Base-by-base conservation (phyloP, 2,797 vertebrate genomes). In the Pelochelys cantorii region DNA sequence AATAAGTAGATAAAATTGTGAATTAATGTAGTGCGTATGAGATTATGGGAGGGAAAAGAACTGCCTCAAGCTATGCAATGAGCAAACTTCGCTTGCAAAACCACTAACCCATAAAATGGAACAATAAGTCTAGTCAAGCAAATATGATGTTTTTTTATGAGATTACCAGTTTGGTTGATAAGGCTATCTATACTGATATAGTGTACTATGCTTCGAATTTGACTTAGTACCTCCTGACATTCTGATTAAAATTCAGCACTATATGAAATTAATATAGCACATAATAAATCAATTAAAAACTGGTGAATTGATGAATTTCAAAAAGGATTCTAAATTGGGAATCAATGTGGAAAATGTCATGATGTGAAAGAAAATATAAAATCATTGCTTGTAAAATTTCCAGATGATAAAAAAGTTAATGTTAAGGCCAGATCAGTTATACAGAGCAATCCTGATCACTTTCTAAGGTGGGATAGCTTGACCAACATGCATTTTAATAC, bases 251-350 rank as follows among this genome's bases (percentile, higher is more conserved):
- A 93, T 83, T 93, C 87, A 37, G 25, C 93, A 91, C 7, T 68
- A 37, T 91, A 92, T 68, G 93, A 93, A 95, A 92, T 94, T 94
- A 93, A 83, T 90, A 79, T 87, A 91, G 59, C 0, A 1, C 62
- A 83, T 94, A 91, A 94, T 96, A 95, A 95, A 81, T 84, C 92
- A 79, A 90, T 94, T 91, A 91, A 81, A 94, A 93, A 34, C 62
- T 34, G n/a, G 65, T 83, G 92, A 83, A 60, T 56, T 89, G 77
- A 78, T 55, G 31, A 54, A 74, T 90, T 95, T 91, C 0, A 78
- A 90, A 91, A 91, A 3, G 23, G 93, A 91, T 94, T 91, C n/a
- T 87, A 90, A 94, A 93, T 93, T 71, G 95, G 55, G 55, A 94
- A 59, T 91, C 57, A 77, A 93, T 62, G 88, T 91, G 77, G 59